Evolutionary conservation across 2,888 invertebrate genomes (phyloP).

Genomic region (Apodemia zela): DNA sequence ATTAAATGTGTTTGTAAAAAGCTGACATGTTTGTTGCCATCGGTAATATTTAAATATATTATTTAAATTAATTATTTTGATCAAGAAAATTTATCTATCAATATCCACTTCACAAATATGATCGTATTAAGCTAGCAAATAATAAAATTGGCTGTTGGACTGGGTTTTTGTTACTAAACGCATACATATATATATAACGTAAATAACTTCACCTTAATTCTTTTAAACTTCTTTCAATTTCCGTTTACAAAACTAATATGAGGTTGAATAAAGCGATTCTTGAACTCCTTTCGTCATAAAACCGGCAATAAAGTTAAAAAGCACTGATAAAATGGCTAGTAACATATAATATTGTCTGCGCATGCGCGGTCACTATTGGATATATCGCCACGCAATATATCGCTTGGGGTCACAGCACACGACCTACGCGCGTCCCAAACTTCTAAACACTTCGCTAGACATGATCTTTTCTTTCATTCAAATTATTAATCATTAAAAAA

Average conservation of each 20-base stretch:
- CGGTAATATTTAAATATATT: too few species aligned
- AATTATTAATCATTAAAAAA: neutral
- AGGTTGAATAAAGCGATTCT: neutral
- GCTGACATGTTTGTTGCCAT: too few species aligned
- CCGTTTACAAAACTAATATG: neutral
- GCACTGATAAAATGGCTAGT: slow-evolving; percentile 14
- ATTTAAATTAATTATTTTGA: too few species aligned
- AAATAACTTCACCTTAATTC: too few species aligned
- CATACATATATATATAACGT: too few species aligned
- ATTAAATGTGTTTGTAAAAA: too few species aligned
- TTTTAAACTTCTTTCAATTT: too few species aligned
- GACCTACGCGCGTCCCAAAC: neutral
- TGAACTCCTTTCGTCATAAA: slow-evolving; percentile 12
- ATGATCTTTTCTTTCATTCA: neutral
- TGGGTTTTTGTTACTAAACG: too few species aligned
- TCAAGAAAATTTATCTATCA: too few species aligned
- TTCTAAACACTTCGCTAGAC: neutral
- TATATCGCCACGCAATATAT: slow-evolving; percentile 12
- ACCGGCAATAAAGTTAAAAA: slow-evolving; percentile 12
- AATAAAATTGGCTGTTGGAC: too few species aligned
- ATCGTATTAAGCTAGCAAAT: too few species aligned
- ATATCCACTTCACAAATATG: too few species aligned
- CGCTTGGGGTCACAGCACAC: slow-evolving; percentile 10
- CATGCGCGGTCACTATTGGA: slow-evolving; percentile 15
- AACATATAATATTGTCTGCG: slow-evolving; percentile 13